These are phyloP conservation scores for Eristalis intricaria DNA, from an alignment of 2,888 invertebrate genomes.

Conservation along the genomic window DNA sequence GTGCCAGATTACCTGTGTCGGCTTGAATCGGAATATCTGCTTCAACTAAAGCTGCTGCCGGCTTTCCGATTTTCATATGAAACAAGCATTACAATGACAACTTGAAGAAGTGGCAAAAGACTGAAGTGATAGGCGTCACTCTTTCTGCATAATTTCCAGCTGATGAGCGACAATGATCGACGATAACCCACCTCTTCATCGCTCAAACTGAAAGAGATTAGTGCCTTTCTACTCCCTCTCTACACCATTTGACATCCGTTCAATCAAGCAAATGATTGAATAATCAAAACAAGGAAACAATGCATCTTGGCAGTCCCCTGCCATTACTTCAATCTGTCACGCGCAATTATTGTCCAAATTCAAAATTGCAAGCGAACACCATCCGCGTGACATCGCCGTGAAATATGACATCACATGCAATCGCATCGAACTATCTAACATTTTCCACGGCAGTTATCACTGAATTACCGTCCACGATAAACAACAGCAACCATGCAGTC, in stretches of 20 bases:
- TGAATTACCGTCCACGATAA: conserved; percentile 46
- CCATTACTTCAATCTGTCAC: neutral
- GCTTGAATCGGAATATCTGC: too few relatives aligned
- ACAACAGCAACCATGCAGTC: neutral
- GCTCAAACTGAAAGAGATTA: too few relatives aligned
- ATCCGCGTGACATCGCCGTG: conserved; percentile 27
- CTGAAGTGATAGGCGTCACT: too few relatives aligned
- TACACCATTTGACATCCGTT: neutral
- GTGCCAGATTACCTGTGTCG: too few relatives aligned
- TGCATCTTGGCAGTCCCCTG: neutral
- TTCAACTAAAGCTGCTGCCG: too few relatives aligned
- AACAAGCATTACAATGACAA: too few relatives aligned
- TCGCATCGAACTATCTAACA: conserved; percentile 40
- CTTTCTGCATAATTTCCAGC: too few relatives aligned
- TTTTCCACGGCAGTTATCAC: conserved; percentile 57
- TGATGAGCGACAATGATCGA: too few relatives aligned
- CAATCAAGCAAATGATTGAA: neutral
- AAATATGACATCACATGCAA: conserved; percentile 61
- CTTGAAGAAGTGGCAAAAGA: too few relatives aligned
- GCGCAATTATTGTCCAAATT: neutral
- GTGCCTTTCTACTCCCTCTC: neutral
- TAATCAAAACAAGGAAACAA: neutral
- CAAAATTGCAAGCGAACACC: neutral
- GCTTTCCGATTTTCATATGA: too few relatives aligned
- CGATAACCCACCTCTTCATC: too few relatives aligned